These are phyloP conservation scores for Psilopsiagon aurifrons DNA, from an alignment of 2,113 vertebrate species.

Conservation along the genomic window DNA sequence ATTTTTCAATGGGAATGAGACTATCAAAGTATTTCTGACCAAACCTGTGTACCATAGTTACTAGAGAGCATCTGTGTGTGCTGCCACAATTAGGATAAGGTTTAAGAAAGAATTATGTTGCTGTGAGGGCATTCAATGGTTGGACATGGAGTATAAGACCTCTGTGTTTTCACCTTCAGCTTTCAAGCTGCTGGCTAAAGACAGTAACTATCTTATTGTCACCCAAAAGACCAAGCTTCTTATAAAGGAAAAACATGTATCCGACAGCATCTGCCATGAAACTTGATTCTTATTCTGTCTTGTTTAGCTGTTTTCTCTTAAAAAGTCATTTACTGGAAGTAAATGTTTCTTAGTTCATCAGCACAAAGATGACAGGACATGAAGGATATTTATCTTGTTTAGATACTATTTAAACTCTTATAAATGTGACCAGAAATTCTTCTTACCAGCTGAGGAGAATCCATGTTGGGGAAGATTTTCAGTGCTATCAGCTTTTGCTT, in stretches of 20 bases:
- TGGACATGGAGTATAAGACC: not conserved
- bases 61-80: not conserved
- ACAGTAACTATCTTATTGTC: not conserved
- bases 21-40: not conserved
- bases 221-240: not conserved
- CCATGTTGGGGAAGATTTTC: slow-evolving; percentile 5
- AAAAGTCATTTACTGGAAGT: not conserved
- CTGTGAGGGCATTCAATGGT: not conserved
- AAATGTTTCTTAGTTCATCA: not conserved
- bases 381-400: not conserved
- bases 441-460: slow-evolving; percentile 19
- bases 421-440: slow-evolving; percentile 9
- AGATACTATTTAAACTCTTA: not conserved
- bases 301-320: slow-evolving; percentile 31
- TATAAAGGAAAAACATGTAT: not conserved
- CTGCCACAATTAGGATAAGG: not conserved
- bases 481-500: not conserved
- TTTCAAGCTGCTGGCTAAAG: not conserved
- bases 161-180: slow-evolving; percentile 2
- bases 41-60: not conserved
- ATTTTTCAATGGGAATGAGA: not conserved
- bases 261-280: not conserved
- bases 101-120: not conserved
- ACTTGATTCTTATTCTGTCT: not conserved
- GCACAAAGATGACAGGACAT: not conserved